Evolutionary conservation across 2,797 vertebrate genomes (phyloP).

Genomic region (Gephyroberyx darwinii): DNA sequence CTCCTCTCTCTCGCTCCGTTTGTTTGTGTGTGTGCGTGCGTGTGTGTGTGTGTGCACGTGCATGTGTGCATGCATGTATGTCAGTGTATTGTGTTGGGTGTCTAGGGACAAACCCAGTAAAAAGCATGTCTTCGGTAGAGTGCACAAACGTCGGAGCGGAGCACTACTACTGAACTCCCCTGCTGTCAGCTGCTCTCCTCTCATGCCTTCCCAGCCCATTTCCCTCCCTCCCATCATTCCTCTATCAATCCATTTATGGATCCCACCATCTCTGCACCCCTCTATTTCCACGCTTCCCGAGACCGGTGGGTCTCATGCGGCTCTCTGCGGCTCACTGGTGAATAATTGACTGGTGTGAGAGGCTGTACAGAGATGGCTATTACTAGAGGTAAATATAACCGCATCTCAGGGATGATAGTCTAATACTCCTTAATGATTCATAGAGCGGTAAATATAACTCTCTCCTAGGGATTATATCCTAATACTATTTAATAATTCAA

Average conservation of each 20-base stretch:
- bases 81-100: slow-evolving; percentile 20
- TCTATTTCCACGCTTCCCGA: slow-evolving; percentile 54
- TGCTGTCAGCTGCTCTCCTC: slow-evolving; percentile 50
- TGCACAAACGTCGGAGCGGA: slow-evolving; percentile 45
- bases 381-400: slow-evolving; percentile 85
- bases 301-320: slow-evolving; percentile 42
- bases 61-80: slow-evolving; percentile 22
- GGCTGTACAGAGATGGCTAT: slow-evolving; percentile 74
- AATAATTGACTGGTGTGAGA: slow-evolving; percentile 81
- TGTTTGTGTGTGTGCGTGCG: slow-evolving; percentile 22
- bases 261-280: slow-evolving; percentile 52
- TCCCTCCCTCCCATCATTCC: slow-evolving; percentile 38
- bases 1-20: slow-evolving; percentile 14
- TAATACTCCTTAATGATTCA: slow-evolving; percentile 84
- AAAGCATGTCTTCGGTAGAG: slow-evolving; percentile 52
- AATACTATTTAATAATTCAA: slow-evolving; percentile 81
- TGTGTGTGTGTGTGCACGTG: slow-evolving; percentile 10
- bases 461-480: slow-evolving; percentile 73
- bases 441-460: slow-evolving; percentile 82
- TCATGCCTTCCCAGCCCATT: slow-evolving; percentile 41
- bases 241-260: slow-evolving; percentile 71
- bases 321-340: slow-evolving; percentile 67
- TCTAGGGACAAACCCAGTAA: slow-evolving; percentile 50
- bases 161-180: slow-evolving; percentile 35
- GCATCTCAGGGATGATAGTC: slow-evolving; percentile 79